Conservation (phyloP, 2,797 vertebrate species). For the Catamblyrhynchus diadema region DNA sequence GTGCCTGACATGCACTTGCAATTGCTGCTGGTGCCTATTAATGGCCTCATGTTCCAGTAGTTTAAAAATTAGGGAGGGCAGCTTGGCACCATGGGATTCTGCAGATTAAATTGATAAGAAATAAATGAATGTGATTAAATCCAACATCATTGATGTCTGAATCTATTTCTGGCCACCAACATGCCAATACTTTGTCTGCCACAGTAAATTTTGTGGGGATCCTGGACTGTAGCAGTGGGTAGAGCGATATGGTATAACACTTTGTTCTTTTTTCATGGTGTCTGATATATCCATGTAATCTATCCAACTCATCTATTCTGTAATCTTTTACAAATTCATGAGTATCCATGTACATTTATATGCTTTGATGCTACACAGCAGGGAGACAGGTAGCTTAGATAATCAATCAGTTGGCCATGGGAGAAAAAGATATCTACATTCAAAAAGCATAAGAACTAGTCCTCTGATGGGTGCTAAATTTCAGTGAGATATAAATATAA, state of each 20-base stretch:
- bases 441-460: not conserved
- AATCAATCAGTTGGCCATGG: not conserved
- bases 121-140: not conserved
- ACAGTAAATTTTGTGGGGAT: not conserved
- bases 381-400: not conserved
- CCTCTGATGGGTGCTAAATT: not conserved
- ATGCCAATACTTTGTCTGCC: not conserved
- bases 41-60: not conserved
- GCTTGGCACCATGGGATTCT: not conserved
- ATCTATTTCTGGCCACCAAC: not conserved
- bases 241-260: not conserved
- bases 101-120: not conserved
- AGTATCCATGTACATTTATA: not conserved
- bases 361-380: not conserved
- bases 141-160: not conserved
- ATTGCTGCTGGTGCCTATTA: not conserved
- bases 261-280: not conserved
- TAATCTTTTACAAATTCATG: not conserved
- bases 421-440: not conserved
- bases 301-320: not conserved
- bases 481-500: not conserved
- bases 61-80: not conserved
- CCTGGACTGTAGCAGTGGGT: too few relatives aligned
- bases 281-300: not conserved
- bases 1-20: not conserved